Conservation (phyloP, 2,113 vertebrate genomes). For the cat (Felis catus) region DNA sequence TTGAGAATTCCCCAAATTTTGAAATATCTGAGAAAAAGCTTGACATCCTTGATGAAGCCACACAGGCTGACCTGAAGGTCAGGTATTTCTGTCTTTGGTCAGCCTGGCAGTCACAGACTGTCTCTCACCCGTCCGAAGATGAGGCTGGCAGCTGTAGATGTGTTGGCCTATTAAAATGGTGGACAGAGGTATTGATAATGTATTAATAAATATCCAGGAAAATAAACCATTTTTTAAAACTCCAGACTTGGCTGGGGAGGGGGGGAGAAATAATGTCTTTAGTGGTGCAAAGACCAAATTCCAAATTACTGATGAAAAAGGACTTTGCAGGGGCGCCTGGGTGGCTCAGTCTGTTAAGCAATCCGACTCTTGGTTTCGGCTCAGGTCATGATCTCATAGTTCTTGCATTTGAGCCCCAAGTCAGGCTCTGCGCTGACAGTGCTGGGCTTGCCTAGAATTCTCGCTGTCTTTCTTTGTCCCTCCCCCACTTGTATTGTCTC, state of each 20-base stretch:
- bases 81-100: not conserved
- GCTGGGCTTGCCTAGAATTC: too few relatives aligned
- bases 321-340: constrained; percentile 7
- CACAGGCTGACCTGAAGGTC: not conserved
- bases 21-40: not conserved
- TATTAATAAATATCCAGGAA: not conserved
- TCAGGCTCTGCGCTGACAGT: too few relatives aligned
- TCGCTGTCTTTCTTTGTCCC: too few relatives aligned
- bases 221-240: not conserved
- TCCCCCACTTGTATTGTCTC: too few relatives aligned
- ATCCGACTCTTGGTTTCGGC: too few relatives aligned
- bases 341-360: too few relatives aligned
- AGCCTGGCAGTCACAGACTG: not conserved
- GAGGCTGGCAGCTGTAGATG: not conserved
- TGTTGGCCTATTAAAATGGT: not conserved
- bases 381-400: too few relatives aligned
- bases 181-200: not conserved
- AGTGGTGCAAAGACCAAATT: not conserved
- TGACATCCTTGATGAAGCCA: not conserved
- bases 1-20: not conserved
- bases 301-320: constrained; percentile 2
- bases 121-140: not conserved
- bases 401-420: too few relatives aligned
- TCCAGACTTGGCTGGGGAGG: not conserved
- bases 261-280: not conserved